phyloP scores from a whole-genome alignment of 2,797 vertebrate species.

The Enteromius paludinosus region DNA sequence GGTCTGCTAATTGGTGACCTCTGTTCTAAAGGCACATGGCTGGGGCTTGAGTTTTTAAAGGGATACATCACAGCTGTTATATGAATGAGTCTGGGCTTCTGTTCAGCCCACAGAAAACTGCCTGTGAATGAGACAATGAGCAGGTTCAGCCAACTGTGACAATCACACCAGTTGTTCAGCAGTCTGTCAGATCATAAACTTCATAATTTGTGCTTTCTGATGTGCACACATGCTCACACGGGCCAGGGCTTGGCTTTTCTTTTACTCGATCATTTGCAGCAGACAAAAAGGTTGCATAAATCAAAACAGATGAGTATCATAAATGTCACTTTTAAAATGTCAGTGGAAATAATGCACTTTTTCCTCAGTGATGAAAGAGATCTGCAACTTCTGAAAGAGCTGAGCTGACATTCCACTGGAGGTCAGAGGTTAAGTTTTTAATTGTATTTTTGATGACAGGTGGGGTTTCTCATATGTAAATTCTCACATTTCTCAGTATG shows the following conservation, averaged over 20 bases:
- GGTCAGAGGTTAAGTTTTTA: slow-evolving; percentile 49
- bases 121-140: slow-evolving; percentile 46
- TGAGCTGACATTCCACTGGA: slow-evolving; percentile 23
- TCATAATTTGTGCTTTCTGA: slow-evolving; percentile 40
- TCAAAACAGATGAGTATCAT: slow-evolving; percentile 52
- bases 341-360: slow-evolving; percentile 48
- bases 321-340: slow-evolving; percentile 59
- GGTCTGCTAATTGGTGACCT: slow-evolving; percentile 17
- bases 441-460: slow-evolving; percentile 36
- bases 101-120: slow-evolving; percentile 32
- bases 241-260: slow-evolving; percentile 16
- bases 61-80: slow-evolving; percentile 40
- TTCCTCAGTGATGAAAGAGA: slow-evolving; percentile 15
- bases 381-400: slow-evolving; percentile 20
- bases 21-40: slow-evolving; percentile 16
- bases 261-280: slow-evolving; percentile 43
- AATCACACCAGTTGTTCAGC: slow-evolving; percentile 49
- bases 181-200: slow-evolving; percentile 50
- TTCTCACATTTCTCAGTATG: slow-evolving; percentile 43
- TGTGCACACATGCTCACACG: neutral
- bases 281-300: slow-evolving; percentile 46
- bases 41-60: slow-evolving; percentile 30
- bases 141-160: slow-evolving; percentile 43
- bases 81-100: slow-evolving; percentile 38
- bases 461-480: slow-evolving; percentile 36